A percentile compares a stretch with the other conserved stretches of the same genome.
phyloP scores from a whole-genome alignment of 1,140 invertebrate species.

The Drosophila cardini region DNA sequence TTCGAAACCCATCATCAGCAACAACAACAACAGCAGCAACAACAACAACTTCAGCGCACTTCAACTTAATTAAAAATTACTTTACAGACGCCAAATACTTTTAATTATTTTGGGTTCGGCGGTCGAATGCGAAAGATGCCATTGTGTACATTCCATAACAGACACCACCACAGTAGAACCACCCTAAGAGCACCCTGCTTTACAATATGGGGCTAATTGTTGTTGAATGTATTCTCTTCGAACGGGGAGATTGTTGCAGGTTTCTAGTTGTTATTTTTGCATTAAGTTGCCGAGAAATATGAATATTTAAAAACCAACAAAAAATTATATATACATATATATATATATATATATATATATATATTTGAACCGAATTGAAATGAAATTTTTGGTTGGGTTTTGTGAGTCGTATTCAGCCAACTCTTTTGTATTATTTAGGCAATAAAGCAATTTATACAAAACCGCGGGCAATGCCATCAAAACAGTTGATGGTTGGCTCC shows the following conservation, averaged over 20 bases:
- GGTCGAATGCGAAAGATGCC: conserved; percentile 68
- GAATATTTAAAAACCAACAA: conserved; percentile 16
- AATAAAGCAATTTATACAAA: conserved; percentile 64
- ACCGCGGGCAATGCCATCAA: conserved; percentile 49
- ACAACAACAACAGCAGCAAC: conserved; percentile 8
- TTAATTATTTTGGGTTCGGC: conserved; percentile 82
- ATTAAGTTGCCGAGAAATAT: conserved; percentile 40
- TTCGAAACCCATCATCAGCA: conserved; percentile 19
- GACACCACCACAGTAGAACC: conserved; percentile 2
- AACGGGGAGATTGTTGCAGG: conserved; percentile 6
- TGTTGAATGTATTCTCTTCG: conserved; percentile 13
- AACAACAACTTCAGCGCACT: conserved; percentile 67
- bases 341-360: too few species aligned
- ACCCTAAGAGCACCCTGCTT: not conserved
- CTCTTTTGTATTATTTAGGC: conserved; percentile 61
- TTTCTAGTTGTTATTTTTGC: conserved; percentile 47
- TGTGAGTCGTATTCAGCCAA: not conserved
- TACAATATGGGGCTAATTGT: conserved; percentile 38
- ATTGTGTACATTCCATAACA: conserved; percentile 23
- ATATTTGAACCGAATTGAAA: not conserved
- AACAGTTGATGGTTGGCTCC: conserved; percentile 75
- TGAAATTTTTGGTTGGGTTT: conserved; percentile 9
- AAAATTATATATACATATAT: too few species aligned
- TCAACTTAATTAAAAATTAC: conserved; percentile 83
- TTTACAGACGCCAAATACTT: conserved; percentile 83